Base-by-base conservation (phyloP, 2,888 invertebrate species). In the Cybosia mesomella region DNA sequence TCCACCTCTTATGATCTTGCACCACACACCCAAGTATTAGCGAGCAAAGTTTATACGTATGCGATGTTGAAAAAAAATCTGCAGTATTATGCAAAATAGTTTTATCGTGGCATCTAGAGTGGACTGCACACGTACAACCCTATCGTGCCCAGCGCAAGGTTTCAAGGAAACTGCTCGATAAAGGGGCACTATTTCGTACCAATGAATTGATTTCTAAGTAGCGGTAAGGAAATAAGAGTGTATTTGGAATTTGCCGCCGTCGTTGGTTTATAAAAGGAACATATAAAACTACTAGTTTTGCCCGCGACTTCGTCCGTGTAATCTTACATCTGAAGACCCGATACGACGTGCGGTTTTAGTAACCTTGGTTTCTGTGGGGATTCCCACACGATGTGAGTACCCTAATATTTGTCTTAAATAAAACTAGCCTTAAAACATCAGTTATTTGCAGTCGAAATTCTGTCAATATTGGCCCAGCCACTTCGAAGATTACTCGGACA, bases 41-140 rank as follows among this genome's bases (percentile, higher is more conserved):
- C 85, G 85, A 84, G 85, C 84, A 85, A 85, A 86, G 85, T 89
- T 87, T 85, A 86, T 89, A 89, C 87, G 84, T 91, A 87, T 90
- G 89, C 87, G 87, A 89, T 88, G 86, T 88, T 84, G 85, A 88
- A 90, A 92, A 66, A 92, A 94, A 93, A 92, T 91, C 88, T 93
- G 94, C 93, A 89, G 92, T 88, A 89, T 91, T 92, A 94, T 94
- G 93, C 89, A 93, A 94, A 94, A 84, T 81, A 84, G 80, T 64
- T 72, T 74, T 92, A 93, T 93, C 93, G 89, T 68, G 21, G 15
- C 75, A 92, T 92, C 91, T 88, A 83, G 84, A 79, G 75, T 71
- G 77, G 64, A 74, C 67, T 78, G 83, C 85, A 87, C 92, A 91
- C 92, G 92, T 66, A 58, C 89, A n/a, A 89, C 85, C 24, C 72